Evolutionary conservation across 2,113 vertebrate genomes (phyloP).

Genomic region (Macaca nemestrina): DNA sequence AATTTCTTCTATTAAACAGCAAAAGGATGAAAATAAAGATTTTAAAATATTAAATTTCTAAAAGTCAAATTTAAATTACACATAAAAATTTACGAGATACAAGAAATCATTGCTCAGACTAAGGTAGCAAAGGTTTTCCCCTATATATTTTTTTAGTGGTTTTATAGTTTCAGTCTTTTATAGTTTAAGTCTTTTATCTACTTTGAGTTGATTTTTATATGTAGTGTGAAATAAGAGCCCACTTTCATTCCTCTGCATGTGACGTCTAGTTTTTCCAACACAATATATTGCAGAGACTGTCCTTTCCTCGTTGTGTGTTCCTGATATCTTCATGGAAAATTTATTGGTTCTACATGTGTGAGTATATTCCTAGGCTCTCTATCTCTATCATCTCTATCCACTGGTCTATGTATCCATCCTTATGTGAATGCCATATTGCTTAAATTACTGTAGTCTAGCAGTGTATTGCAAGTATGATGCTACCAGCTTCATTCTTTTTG

Average conservation of each 20-base stretch:
- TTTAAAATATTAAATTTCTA: not conserved
- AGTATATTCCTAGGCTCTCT: not conserved
- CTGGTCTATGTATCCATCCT: not conserved
- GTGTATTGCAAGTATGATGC: not conserved
- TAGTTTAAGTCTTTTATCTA: not conserved
- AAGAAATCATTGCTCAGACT: not conserved
- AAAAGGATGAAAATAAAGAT: not conserved
- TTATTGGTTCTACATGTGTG: not conserved
- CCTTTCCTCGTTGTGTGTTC: not conserved
- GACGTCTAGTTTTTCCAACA: not conserved
- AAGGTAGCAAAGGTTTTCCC: not conserved
- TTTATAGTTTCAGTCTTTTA: not conserved
- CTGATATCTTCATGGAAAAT: not conserved
- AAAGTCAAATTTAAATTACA: not conserved
- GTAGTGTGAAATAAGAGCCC: not conserved
- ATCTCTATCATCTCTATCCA: not conserved
- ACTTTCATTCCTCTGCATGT: not conserved
- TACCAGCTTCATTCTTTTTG: not conserved
- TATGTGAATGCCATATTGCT: not conserved
- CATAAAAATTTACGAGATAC: not conserved
- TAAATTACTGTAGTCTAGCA: not conserved
- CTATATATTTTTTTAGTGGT: not conserved
- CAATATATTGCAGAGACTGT: not conserved
- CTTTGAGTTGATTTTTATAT: not conserved
- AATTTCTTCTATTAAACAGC: not conserved